Base-by-base conservation (phyloP, 37 sponge, comb jelly and placozoan genomes). In the Tethya wilhelma region DNA sequence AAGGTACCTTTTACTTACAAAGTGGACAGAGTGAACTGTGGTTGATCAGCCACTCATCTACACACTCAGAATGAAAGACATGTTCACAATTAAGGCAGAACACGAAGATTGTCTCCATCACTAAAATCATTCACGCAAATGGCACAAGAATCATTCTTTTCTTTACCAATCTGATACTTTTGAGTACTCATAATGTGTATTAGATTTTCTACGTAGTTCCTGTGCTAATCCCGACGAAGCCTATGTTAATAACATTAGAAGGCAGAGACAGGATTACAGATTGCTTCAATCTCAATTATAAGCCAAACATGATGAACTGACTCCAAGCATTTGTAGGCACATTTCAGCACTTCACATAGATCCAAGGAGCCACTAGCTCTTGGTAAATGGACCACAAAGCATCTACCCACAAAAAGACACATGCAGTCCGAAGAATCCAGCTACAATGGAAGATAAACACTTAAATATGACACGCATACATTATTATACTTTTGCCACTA, bases 51-150 rank as follows among this genome's bases (percentile, higher is more conserved):
- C 90, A 89, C 31, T 83, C 79, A 45, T 89, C 90, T 14, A 89
- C 49, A 56, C 90, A 89, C 31, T 56, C 28, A 11, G 79, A 44
- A 42, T 89, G 90, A 34, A 89, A 89, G 46, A 33, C 55, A 42
- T 89, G 90, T 9, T 67, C 14, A 31, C 90, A 89, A n/a, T n/a
- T n/a, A n/a, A 3, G 90, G 90, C 29, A 89, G 75, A 5, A 60
- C 67, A 0, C 80, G 73, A 5, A 72, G 60, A 11, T 26, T 12
- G 4, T 84, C 80, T 17, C 85, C 64, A 4, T 71, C 59, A 26
- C 64, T 38, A 41, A 80, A 89, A 26, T 89, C 86, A 0, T 82
- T 75, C 64, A 89, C 80, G 60, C 90, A 89, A 6, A 89, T 79
- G 0, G 60, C 79, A 79, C 90, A 89, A 17, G 41, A 46, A 6